These are phyloP conservation scores for Gallinago nigripennis DNA, from an alignment of 2,797 vertebrate species.

Conservation along the genomic window DNA sequence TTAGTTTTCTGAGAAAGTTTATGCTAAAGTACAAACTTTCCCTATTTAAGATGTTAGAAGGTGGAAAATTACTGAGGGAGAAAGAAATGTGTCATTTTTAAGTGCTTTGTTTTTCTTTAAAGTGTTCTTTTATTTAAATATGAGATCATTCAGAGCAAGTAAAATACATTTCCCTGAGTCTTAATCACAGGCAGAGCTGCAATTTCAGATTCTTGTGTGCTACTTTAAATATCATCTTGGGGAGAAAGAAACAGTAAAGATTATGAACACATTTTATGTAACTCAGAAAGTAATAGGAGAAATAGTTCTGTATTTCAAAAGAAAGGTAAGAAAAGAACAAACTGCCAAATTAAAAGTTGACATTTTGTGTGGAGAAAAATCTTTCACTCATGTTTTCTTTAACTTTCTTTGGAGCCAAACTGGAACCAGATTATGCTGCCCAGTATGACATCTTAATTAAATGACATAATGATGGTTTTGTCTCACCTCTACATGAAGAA, in stretches of 20 bases:
- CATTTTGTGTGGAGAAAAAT: background rate
- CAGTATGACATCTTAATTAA: background rate
- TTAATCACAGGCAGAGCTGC: slow-evolving; percentile 37
- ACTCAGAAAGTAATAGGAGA: background rate
- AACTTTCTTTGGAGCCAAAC: background rate
- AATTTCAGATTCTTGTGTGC: slow-evolving; percentile 37
- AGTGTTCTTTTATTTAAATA: slow-evolving; percentile 60
- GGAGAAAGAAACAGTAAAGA: slow-evolving; percentile 24
- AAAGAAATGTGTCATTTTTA: slow-evolving; percentile 58
- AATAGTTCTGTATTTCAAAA: background rate
- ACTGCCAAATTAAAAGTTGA: background rate
- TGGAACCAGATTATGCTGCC: background rate
- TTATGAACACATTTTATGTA: slow-evolving; percentile 1
- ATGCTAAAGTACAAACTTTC: slow-evolving; percentile 17
- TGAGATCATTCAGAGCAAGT: slow-evolving; percentile 9
- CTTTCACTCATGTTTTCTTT: background rate
- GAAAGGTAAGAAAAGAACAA: background rate
- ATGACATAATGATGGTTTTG: background rate
- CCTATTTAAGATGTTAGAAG: slow-evolving; percentile 34
- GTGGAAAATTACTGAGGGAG: slow-evolving; percentile 33
- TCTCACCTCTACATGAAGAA: background rate
- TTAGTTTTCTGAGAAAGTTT: slow-evolving; percentile 27
- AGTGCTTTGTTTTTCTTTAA: slow-evolving; percentile 30
- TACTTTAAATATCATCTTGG: slow-evolving; percentile 16
- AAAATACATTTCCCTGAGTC: slow-evolving; percentile 32